Conservation (phyloP, 2,888 invertebrate genomes). For the Synanthedon vespiformis region DNA sequence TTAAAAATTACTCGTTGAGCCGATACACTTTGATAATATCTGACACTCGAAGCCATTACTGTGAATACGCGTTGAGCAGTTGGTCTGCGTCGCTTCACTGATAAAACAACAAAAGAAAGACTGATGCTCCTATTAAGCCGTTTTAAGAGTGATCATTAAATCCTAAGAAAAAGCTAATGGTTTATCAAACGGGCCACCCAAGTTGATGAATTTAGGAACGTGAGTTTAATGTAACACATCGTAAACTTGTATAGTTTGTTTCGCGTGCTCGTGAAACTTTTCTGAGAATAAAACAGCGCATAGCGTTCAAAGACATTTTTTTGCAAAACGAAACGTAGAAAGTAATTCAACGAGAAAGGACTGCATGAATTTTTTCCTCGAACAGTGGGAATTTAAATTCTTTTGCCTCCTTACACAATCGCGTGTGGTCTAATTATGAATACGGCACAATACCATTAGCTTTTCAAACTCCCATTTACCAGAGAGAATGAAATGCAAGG, state of each 20-base stretch:
- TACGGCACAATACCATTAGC: conserved; percentile 30
- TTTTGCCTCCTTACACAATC: conserved; percentile 49
- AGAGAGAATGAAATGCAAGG: conserved; percentile 34
- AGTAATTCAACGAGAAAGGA: conserved; percentile 41
- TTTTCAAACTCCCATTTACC: conserved; percentile 27
- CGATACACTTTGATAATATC: not conserved
- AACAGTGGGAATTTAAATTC: conserved; percentile 60
- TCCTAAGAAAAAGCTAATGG: conserved; percentile 52
- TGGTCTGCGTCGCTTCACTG: conserved; percentile 9
- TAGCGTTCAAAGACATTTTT: conserved; percentile 58
- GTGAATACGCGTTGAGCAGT: not conserved
- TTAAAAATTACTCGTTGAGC: not conserved
- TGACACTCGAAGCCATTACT: not conserved
- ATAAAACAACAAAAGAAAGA: conserved; percentile 40
- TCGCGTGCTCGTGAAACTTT: conserved; percentile 42
- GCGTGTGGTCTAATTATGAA: conserved; percentile 68
- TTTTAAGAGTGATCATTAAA: conserved; percentile 50
- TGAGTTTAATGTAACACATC: conserved; percentile 55
- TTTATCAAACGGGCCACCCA: conserved; percentile 59
- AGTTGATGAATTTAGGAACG: conserved; percentile 50
- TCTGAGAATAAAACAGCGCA: conserved; percentile 51
- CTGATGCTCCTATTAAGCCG: conserved; percentile 29
- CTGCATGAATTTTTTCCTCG: conserved; percentile 58
- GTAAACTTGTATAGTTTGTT: conserved; percentile 46
- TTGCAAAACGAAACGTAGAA: conserved; percentile 51